Evolutionary conservation across 2,888 invertebrate species (phyloP), one percentile per base, ranked within the genome.

Genomic region (Holacanthella duospinosa): DNA sequence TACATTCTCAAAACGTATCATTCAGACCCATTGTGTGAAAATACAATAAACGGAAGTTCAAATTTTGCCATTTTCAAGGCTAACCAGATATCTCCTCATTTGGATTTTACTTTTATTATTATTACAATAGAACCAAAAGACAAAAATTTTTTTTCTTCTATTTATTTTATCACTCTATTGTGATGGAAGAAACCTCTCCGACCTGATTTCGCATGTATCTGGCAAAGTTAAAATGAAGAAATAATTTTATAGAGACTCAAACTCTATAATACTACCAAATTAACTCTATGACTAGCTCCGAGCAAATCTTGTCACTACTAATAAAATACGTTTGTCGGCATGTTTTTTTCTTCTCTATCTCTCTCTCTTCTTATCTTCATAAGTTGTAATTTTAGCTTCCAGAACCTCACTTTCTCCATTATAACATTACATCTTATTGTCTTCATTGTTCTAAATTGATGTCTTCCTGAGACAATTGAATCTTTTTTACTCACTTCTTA

Each of bases 101-200:
- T n/a, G n/a, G 36, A 36, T 12, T 36, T 36, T 36, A 36, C 36
- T 36, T 36, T 12, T 12, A 36, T 36, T 36, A 12, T 36, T 36
- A 36, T 36, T 12, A 36, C 36, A 12, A 12, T 36, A 36, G 16
- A 36, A 36, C 6, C 36, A 6, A 36, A 36, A 36, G 6, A 36
- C 36, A 36, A 36, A 36, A 16, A 36, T 36, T 9, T n/a, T n/a
- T n/a, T n/a, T 36, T 36, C 36, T 36, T 9, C 6, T 48, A 48
- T 48, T 48, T 48, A 48, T 48, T 48, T 48, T 48, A 48, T 48
- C 48, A 48, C 48, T 21, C 48, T 21, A 48, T 48, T 48, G 48
- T 48, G 19, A 48, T 16, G 36, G 16, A 16, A 36, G 9, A 36
- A 36, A 36, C 16, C 6, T 36, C 16, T 36, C 16, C 6, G 36